Conservation (phyloP, 2,888 invertebrate genomes). For the Nomada fucata region DNA sequence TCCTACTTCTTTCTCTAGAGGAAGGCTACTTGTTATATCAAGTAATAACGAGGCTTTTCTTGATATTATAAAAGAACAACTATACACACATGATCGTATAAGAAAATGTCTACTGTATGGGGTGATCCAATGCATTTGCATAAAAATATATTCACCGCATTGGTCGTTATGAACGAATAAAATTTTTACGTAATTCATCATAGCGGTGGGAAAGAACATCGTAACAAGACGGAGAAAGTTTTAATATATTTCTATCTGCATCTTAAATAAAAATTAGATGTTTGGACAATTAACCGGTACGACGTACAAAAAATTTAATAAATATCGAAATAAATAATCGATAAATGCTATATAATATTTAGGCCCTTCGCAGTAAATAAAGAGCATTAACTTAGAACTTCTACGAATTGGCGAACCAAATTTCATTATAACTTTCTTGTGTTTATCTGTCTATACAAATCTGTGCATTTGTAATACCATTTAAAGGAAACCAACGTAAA, state of each 20-base stretch:
- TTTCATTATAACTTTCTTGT: neutral
- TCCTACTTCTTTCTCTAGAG: neutral
- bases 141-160: neutral
- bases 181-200: neutral
- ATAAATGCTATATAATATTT: constrained; percentile 1
- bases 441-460: neutral
- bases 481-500: neutral
- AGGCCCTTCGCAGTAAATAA: constrained; percentile 2
- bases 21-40: constrained; percentile 1
- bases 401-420: neutral
- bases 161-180: neutral
- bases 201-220: neutral
- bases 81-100: neutral
- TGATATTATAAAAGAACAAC: constrained; percentile 11
- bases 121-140: neutral
- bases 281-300: neutral
- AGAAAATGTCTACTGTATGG: constrained; percentile 6
- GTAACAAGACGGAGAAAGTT: neutral
- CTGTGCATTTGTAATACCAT: constrained; percentile 3
- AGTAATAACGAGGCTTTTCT: constrained; percentile 2
- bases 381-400: too few relatives aligned
- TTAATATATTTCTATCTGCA: neutral
- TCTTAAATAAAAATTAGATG: neutral
- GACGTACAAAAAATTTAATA: constrained; percentile 7
- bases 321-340: constrained; percentile 33